Conservation (phyloP, 2,113 vertebrate species). For the Charina bottae region DNA sequence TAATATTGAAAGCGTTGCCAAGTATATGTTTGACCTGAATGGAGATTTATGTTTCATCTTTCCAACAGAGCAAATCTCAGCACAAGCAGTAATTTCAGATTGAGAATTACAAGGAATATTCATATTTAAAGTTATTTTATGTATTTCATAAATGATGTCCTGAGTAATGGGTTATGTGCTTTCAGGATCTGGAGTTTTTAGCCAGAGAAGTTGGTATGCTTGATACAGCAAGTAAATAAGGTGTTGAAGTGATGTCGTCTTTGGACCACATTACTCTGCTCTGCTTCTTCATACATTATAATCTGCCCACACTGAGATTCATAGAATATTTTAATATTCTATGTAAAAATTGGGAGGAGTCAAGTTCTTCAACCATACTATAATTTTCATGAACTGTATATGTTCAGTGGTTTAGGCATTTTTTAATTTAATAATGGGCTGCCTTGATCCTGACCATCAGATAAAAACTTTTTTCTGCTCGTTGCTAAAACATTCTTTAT, state of each 20-base stretch:
- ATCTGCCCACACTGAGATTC: background rate
- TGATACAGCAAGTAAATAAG: background rate
- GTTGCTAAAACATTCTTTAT: background rate
- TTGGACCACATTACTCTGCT: background rate
- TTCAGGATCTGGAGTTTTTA: background rate
- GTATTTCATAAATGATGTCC: background rate
- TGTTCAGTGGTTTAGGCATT: background rate
- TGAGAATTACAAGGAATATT: background rate
- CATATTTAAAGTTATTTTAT: background rate
- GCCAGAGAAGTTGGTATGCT: background rate
- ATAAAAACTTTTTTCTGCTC: background rate
- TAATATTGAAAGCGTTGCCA: background rate
- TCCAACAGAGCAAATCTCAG: background rate
- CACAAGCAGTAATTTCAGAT: background rate
- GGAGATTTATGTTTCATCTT: background rate
- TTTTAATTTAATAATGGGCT: background rate
- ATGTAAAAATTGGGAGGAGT: background rate
- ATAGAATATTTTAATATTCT: background rate
- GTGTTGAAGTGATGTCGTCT: background rate
- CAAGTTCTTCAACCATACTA: background rate
- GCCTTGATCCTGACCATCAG: constrained; percentile 28
- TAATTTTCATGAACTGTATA: background rate
- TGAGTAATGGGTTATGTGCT: background rate
- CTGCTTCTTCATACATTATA: background rate
- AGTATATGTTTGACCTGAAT: background rate